Evolutionary conservation across 2,797 vertebrate species (phyloP).

Genomic region (Aldrovandia affinis): DNA sequence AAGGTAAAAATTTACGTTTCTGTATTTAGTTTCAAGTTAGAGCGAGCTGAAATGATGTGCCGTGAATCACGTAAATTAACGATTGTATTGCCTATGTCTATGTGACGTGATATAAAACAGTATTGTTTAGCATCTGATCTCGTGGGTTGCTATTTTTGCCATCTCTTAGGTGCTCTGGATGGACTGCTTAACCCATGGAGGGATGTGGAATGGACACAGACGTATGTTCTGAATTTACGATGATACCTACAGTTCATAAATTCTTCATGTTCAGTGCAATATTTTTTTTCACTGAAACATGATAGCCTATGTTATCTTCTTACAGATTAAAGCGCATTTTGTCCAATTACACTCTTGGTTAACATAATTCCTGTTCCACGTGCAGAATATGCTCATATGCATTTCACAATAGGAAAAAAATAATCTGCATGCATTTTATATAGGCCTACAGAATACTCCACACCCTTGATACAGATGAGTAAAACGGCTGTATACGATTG

Average conservation of each 20-base stretch:
- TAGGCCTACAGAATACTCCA: too few species aligned
- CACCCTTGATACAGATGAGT: too few species aligned
- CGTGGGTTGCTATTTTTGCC: not conserved
- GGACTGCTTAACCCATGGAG: conserved; percentile 38
- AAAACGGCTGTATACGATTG: too few species aligned
- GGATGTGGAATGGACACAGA: conserved; percentile 33
- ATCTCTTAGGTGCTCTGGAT: conserved; percentile 29
- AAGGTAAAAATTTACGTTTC: not conserved
- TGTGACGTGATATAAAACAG: not conserved
- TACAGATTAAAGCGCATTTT: not conserved
- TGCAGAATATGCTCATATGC: not conserved
- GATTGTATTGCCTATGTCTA: not conserved
- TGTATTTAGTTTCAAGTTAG: not conserved
- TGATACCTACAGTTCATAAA: too few species aligned
- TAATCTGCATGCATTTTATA: too few species aligned
- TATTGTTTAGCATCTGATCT: not conserved
- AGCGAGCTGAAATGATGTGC: not conserved
- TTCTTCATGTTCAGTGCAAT: not conserved
- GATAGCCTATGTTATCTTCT: not conserved
- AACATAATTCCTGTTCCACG: not conserved
- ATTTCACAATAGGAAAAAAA: not conserved
- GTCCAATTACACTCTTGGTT: not conserved
- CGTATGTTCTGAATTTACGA: conserved; percentile 27
- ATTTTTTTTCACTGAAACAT: not conserved
- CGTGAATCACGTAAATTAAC: not conserved